Percentiles rank a stretch among this genome's conserved stretches.
Conservation (phyloP, 2,113 vertebrate genomes). For the Sinocyclocheilus anophthalmus region DNA sequence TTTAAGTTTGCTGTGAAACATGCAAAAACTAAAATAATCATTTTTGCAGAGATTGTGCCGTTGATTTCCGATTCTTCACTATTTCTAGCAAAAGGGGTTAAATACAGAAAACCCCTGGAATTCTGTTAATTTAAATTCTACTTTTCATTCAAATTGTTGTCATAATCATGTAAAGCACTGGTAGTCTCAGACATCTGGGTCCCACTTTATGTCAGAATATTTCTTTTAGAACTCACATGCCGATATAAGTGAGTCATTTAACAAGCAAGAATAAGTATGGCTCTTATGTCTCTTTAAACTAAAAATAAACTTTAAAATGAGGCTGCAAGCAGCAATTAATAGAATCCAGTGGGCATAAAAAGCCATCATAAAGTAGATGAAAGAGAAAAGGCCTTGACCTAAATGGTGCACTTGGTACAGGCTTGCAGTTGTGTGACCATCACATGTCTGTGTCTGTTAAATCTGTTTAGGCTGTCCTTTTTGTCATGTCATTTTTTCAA, state of each 20-base stretch:
- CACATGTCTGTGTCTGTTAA: neutral
- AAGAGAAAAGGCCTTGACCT: neutral
- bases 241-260: neutral
- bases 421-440: neutral
- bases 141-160: neutral
- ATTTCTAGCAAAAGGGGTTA: neutral
- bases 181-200: neutral
- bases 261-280: neutral
- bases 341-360: neutral
- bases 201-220: neutral
- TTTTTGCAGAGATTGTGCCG: neutral
- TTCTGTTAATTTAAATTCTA: neutral
- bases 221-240: neutral
- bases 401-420: neutral
- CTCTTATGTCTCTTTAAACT: neutral
- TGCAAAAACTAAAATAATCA: neutral
- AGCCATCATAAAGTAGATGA: neutral
- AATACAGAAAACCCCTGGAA: no score
- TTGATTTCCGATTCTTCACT: neutral
- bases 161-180: neutral
- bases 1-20: neutral
- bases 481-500: neutral
- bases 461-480: neutral
- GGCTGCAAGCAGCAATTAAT: neutral
- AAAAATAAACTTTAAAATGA: conserved; percentile 6